Conservation (phyloP, 2,113 vertebrate species). For the Dicaeum eximium region DNA sequence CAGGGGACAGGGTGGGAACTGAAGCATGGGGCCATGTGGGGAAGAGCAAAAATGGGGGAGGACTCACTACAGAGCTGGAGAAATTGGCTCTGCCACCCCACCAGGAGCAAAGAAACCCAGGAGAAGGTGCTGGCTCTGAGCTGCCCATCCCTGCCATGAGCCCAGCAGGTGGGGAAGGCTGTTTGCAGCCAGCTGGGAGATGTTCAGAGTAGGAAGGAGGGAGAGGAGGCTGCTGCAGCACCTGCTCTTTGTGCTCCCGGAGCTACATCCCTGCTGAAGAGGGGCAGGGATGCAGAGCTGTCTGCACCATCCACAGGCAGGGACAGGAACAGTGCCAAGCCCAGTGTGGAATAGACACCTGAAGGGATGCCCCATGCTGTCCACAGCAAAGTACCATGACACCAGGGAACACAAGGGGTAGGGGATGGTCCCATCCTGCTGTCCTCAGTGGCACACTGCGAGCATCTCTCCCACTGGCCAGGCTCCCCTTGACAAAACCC, state of each 20-base stretch:
- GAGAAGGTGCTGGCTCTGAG: not conserved
- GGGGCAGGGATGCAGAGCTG: not conserved
- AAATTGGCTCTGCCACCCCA: not conserved
- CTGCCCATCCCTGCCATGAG: not conserved
- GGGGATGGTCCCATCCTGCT: not conserved
- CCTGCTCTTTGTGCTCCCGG: not conserved
- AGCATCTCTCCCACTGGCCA: not conserved
- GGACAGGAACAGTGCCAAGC: not conserved
- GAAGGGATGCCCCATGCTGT: rapidly evolving
- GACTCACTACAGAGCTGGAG: not conserved
- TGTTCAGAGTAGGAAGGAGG: not conserved
- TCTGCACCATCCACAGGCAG: not conserved
- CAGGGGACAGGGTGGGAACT: not conserved
- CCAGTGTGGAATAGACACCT: rapidly evolving
- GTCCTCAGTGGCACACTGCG: rapidly evolving
- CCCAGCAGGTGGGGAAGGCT: not conserved
- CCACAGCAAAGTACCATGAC: rapidly evolving
- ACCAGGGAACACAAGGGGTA: rapidly evolving
- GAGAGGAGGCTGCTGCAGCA: not conserved
- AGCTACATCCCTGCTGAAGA: not conserved
- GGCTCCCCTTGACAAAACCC: not conserved
- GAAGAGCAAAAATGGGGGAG: not conserved
- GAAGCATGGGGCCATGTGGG: rapidly evolving
- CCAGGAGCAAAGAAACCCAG: not conserved
- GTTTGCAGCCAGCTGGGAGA: not conserved